Conservation (phyloP, 2,888 invertebrate genomes). For the Cancer borealis region DNA sequence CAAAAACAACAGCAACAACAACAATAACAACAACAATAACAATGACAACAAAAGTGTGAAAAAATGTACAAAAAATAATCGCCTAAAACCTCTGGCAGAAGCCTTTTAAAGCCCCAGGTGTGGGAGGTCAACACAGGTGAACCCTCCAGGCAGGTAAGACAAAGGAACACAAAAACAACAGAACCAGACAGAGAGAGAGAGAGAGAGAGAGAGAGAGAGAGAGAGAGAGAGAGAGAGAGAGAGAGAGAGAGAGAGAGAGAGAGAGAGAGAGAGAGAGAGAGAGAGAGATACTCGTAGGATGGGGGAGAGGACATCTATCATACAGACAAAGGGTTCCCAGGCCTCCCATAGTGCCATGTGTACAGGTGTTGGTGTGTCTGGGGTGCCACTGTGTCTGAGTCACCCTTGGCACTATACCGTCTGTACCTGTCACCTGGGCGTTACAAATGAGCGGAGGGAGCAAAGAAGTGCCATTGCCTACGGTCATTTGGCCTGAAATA, state of each 20-base stretch:
- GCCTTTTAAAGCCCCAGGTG: neutral
- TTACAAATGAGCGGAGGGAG: neutral
- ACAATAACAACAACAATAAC: neutral
- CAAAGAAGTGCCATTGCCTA: neutral
- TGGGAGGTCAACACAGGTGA: neutral
- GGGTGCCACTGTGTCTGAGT: neutral
- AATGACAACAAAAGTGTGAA: neutral
- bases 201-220: constrained; percentile 20
- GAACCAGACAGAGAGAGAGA: neutral
- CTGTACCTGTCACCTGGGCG: neutral
- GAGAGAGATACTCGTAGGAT: neutral
- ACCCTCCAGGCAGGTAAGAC: too few species aligned
- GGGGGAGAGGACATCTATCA: neutral
- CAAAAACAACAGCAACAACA: neutral
- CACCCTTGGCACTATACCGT: neutral
- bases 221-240: constrained; percentile 20
- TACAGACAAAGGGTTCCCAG: neutral
- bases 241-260: constrained; percentile 20
- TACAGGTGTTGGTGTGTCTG: neutral
- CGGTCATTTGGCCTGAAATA: neutral
- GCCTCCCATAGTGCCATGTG: neutral
- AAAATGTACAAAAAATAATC: neutral
- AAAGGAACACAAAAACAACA: too few species aligned
- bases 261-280: constrained; percentile 20
- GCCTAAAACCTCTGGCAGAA: neutral